Conservation (phyloP, 2,113 vertebrate genomes). For the Nannospalax galili region DNA sequence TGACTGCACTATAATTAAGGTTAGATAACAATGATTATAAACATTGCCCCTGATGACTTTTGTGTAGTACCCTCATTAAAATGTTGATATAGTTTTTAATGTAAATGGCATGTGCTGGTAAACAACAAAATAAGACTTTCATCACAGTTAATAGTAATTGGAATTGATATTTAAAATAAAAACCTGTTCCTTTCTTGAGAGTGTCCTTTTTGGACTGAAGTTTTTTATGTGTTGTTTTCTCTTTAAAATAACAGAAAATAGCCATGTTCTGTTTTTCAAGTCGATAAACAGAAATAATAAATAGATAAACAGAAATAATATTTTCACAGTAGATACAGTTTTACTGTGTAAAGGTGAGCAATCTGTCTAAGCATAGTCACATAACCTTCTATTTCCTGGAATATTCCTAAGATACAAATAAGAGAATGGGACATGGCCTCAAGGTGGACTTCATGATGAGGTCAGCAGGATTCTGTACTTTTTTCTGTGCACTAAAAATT, state of each 20-base stretch:
- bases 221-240: background rate
- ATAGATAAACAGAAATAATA: no score
- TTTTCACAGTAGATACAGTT: no score
- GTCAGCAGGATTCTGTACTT: background rate
- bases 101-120: background rate
- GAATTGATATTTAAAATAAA: background rate
- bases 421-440: slow-evolving; percentile 10
- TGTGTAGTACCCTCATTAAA: background rate
- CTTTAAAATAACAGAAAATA: background rate
- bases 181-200: background rate
- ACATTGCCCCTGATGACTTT: background rate
- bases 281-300: no score
- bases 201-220: background rate
- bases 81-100: background rate
- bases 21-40: slow-evolving; percentile 28
- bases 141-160: slow-evolving; percentile 11
- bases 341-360: background rate
- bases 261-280: slow-evolving; percentile 3
- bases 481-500: slow-evolving; percentile 20
- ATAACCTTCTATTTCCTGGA: slow-evolving; percentile 8
- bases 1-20: background rate
- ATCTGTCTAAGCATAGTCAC: background rate
- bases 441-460: slow-evolving; percentile 37
- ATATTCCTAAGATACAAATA: slow-evolving; percentile 24
- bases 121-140: background rate